Evolutionary conservation across 1,140 invertebrate genomes (phyloP), one percentile per base, ranked within the genome.

Genomic region (Temnothorax nylanderi): DNA sequence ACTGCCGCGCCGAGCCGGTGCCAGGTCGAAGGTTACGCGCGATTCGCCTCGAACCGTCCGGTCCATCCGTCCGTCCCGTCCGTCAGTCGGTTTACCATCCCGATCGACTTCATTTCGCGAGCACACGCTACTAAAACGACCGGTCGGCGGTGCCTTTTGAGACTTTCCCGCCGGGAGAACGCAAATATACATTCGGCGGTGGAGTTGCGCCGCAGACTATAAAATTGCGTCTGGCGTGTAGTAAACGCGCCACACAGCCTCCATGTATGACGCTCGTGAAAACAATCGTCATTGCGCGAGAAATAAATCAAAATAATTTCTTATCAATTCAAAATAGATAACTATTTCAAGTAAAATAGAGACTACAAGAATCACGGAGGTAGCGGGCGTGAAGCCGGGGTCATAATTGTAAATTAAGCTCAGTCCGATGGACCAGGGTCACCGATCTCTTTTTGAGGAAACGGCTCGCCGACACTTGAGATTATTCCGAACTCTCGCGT

Each of bases 1-100:
- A 94, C 92, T 93, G 91, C 85, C 90, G 92, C 90, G 92, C 88
- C 90, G 89, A 93, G 90, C 85, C 91, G 92, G 88, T 91, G 87
- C 87, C 67, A 78, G 94, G 93, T 93, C 92, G 90, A 72, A 90
- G 93, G 92, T 92, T 92, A 92, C 76, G 81, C 77, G 91, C 91
- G 93, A 94, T 93, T 94, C 92, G 92, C 91, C 85, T 91, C 92
- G 90, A 91, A 93, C 88, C 80, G 81, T 60, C 72, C 77, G 77
- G 67, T 41, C 81, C 91, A 75, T 87, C 82, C 90, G 75, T 87
- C 82, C 80, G 76, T 69, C 85, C 78, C 81, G 78, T 76, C 81
- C 77, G 21, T 88, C 85, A 41, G 60, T 77, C 86, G 49, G 60
- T 80, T 80, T 78, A 87, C 88, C 86, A 49, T 78, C 81, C 80